Conservation (phyloP, 1,140 invertebrate species). For the Apis mellifera region Amel_HAv3.1 CM009934.2:13095001-13095500, state of each 20-base stretch:
- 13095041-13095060: neutral
- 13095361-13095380: neutral
- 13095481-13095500: conserved; percentile 50
- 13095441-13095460: neutral
- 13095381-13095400: too few species aligned
- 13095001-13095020: neutral
- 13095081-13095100: conserved; percentile 13
- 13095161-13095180: conserved; percentile 42
- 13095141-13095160: neutral
- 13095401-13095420: too few species aligned
- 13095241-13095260: conserved; percentile 58
- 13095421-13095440: too few species aligned
- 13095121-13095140: conserved; percentile 32
- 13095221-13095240: neutral
- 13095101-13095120: conserved; percentile 36
- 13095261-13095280: conserved; percentile 42
- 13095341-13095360: too few species aligned
- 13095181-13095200: conserved; percentile 48
- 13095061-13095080: neutral
- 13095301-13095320: conserved; percentile 32
- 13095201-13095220: conserved; percentile 31
- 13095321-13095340: too few species aligned
- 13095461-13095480: neutral
- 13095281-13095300: neutral
- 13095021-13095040: conserved; percentile 13